phyloP scores from a whole-genome alignment of 2,113 vertebrate species.

The Chinchilla lanigera region DNA sequence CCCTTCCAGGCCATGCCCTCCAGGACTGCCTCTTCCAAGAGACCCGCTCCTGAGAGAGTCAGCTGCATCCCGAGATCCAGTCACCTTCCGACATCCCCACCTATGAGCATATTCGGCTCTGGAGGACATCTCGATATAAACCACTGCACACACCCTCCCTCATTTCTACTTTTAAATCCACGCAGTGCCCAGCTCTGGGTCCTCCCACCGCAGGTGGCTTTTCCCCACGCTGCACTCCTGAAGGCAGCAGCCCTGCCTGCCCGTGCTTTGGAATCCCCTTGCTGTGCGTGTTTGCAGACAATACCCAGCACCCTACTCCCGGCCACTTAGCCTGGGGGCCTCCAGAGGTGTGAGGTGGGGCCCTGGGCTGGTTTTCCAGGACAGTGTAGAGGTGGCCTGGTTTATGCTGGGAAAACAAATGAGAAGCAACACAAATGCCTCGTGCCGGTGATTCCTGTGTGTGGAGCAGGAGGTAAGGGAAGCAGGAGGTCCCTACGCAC shows the following conservation, averaged over 20 bases:
- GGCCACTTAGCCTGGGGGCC: fast-evolving
- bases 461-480: fast-evolving
- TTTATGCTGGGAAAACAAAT: background rate
- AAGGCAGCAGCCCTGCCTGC: too few species aligned
- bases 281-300: background rate
- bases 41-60: background rate
- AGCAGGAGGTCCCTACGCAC: too few species aligned
- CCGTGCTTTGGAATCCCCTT: background rate
- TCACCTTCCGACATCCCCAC: background rate
- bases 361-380: background rate
- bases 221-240: background rate
- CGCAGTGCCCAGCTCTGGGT: fast-evolving
- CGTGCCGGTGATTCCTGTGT: too few species aligned
- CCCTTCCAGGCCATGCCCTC: background rate
- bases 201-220: fast-evolving
- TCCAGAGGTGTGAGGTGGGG: fast-evolving
- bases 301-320: too few species aligned
- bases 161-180: background rate
- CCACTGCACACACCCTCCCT: background rate
- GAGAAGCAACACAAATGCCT: background rate
- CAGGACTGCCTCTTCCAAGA: background rate
- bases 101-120: background rate
- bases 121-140: background rate
- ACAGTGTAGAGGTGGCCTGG: too few species aligned
- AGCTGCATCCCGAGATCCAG: background rate